Conservation (phyloP, 2,113 vertebrate species). For the Tangachromis dhanisi region DNA sequence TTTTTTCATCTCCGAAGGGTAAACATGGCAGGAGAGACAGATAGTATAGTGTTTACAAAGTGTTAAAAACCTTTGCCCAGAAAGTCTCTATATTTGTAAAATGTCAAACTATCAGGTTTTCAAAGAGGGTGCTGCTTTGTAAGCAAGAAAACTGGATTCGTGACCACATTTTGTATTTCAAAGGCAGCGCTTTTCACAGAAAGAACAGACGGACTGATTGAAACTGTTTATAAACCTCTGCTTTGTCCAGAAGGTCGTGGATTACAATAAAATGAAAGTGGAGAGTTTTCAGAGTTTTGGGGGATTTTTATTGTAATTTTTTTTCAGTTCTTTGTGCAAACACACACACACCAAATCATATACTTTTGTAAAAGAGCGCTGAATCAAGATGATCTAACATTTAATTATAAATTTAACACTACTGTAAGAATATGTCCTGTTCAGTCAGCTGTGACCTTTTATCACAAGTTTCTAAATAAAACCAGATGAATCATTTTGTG, state of each 20-base stretch:
- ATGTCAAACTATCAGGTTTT: slow-evolving; percentile 9
- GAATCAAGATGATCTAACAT: neutral
- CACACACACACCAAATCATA: neutral
- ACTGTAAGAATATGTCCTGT: neutral
- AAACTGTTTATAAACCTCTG: slow-evolving; percentile 11
- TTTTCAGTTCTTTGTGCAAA: neutral
- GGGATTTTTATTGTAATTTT: neutral
- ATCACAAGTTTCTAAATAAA: neutral
- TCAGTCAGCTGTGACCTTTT: neutral
- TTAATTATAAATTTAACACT: neutral
- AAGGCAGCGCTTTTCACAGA: neutral
- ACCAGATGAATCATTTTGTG: neutral
- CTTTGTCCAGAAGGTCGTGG: slow-evolving; percentile 41
- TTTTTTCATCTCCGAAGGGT: neutral
- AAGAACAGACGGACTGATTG: neutral
- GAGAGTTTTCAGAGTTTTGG: neutral
- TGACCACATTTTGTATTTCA: slow-evolving; percentile 31
- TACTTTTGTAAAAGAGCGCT: neutral
- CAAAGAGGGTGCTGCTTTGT: slow-evolving; percentile 25
- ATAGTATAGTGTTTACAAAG: slow-evolving; percentile 54
- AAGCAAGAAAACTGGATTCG: slow-evolving; percentile 32
- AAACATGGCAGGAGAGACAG: neutral
- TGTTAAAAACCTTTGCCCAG: slow-evolving; percentile 23
- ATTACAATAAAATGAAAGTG: slow-evolving; percentile 73
- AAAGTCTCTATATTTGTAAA: slow-evolving; percentile 31